Conservation (phyloP, 2,113 vertebrate genomes). For the Dicrurus megarhynchus region DNA sequence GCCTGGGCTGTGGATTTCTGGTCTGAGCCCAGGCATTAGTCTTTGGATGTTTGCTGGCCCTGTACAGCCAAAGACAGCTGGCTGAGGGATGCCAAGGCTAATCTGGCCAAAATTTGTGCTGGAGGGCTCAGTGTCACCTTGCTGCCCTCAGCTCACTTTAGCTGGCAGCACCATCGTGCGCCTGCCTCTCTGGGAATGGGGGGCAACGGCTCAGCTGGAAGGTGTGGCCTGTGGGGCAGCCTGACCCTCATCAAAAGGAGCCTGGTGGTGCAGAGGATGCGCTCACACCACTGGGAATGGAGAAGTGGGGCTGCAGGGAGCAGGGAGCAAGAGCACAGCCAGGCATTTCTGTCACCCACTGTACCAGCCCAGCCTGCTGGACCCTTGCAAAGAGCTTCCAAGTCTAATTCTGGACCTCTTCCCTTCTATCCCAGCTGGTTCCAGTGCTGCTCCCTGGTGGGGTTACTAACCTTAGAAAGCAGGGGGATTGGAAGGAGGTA, state of each 20-base stretch:
- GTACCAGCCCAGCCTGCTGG: not conserved
- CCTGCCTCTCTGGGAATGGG: not conserved
- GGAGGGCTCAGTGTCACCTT: not conserved
- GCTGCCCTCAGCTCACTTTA: not conserved
- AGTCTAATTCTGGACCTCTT: not conserved
- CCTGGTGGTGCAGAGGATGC: not conserved
- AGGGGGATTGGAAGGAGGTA: not conserved
- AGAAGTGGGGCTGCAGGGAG: not conserved
- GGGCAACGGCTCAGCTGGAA: not conserved
- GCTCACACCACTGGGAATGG: not conserved
- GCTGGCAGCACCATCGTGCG: not conserved
- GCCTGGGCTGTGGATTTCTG: not conserved
- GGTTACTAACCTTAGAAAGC: not conserved
- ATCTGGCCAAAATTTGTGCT: not conserved
- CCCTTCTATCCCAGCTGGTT: not conserved
- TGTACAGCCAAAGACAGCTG: not conserved
- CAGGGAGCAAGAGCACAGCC: not conserved
- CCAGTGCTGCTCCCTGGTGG: not conserved
- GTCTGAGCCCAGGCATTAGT: rapidly evolving
- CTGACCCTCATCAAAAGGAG: not conserved
- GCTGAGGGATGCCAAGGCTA: not conserved
- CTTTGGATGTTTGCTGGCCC: not conserved
- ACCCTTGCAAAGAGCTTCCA: not conserved
- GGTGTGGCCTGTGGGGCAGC: not conserved
- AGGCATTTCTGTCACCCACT: not conserved